A percentile compares a stretch with the other conserved stretches of the same genome.
Conservation (phyloP, 2,888 invertebrate genomes). For the Ichneumon xanthorius region DNA sequence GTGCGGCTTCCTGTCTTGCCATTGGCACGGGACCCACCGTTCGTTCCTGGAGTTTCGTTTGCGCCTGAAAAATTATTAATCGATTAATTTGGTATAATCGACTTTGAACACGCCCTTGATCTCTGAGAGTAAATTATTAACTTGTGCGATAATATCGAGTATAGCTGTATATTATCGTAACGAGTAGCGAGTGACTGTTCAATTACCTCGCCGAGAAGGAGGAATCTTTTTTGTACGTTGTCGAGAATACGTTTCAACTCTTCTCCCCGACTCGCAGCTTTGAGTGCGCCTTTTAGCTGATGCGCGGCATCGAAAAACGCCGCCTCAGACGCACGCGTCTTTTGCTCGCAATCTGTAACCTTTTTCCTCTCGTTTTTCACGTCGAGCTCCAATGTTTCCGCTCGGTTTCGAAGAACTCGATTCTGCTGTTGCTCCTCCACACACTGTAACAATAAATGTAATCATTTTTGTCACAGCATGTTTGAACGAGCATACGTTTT, state of each 20-base stretch:
- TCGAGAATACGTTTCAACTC: constrained; percentile 81
- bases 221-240: constrained; percentile 80
- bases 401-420: constrained; percentile 85
- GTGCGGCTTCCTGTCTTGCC: constrained; percentile 80
- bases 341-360: constrained; percentile 77
- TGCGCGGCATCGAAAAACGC: constrained; percentile 85
- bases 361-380: constrained; percentile 85
- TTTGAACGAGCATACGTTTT: background rate
- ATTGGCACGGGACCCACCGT: constrained; percentile 77
- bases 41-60: constrained; percentile 80
- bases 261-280: constrained; percentile 84
- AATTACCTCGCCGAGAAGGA: constrained; percentile 82
- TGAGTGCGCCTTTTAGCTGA: constrained; percentile 81
- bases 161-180: background rate
- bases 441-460: constrained; percentile 82
- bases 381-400: constrained; percentile 86
- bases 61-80: constrained; percentile 73
- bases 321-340: constrained; percentile 82
- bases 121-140: too few relatives aligned
- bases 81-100: too few relatives aligned
- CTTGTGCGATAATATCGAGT: constrained; percentile 1
- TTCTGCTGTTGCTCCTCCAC: constrained; percentile 86
- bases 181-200: background rate
- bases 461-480: constrained; percentile 27
- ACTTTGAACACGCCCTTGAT: too few relatives aligned